phyloP scores from a whole-genome alignment of 2,113 vertebrate genomes.

The Ctenomys sociabilis region DNA sequence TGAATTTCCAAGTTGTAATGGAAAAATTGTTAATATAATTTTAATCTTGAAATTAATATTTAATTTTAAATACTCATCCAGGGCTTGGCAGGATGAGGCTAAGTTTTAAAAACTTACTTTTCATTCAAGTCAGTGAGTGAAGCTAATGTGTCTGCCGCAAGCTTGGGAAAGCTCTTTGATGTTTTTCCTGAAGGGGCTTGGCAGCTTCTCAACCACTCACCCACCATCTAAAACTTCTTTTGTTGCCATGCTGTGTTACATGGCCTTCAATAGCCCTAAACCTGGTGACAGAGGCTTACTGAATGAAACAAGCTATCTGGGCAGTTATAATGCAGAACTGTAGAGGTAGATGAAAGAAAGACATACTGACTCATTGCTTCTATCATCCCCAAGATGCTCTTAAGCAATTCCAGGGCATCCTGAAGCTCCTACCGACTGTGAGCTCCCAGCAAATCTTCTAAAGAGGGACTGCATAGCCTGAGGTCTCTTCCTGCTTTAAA shows the following conservation, averaged over 20 bases:
- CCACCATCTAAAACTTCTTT: background rate
- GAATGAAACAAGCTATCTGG: background rate
- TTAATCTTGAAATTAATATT: slow-evolving; percentile 67
- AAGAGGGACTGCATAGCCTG: background rate
- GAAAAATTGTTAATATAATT: slow-evolving; percentile 57
- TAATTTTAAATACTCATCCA: slow-evolving; percentile 61
- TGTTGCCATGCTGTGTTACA: background rate
- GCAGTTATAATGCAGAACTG: background rate
- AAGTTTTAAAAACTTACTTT: slow-evolving; percentile 47
- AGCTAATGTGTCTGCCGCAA: background rate
- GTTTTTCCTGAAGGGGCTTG: background rate
- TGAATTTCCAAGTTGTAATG: slow-evolving; percentile 49
- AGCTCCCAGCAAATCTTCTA: background rate
- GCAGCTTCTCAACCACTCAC: background rate
- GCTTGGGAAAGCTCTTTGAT: background rate
- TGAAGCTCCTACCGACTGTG: background rate
- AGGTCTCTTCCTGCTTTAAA: background rate
- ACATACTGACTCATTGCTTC: background rate
- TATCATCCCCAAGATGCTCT: background rate
- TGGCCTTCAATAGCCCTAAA: background rate
- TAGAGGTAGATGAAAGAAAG: background rate
- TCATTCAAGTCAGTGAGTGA: background rate
- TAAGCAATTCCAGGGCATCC: background rate
- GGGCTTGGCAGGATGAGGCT: slow-evolving; percentile 22
- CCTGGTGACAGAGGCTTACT: background rate